A percentile compares a stretch with the other conserved stretches of the same genome.
These are phyloP conservation scores for Epinephelus cyanopodus DNA, from an alignment of 2,113 vertebrate species.

Conservation along the genomic window DNA sequence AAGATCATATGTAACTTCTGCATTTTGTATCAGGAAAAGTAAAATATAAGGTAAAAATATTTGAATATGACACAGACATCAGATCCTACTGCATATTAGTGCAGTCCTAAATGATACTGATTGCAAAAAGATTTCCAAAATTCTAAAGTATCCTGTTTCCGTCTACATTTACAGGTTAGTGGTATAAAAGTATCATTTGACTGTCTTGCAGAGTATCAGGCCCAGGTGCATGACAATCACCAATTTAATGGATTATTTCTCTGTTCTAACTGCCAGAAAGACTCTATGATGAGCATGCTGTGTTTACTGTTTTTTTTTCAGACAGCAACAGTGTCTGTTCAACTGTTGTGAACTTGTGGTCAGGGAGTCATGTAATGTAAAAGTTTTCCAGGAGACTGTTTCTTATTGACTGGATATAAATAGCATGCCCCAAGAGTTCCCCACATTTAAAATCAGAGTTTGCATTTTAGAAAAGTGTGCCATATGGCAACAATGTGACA, in stretches of 20 bases:
- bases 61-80: constrained; percentile 30
- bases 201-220: constrained; percentile 4
- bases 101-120: constrained; percentile 5
- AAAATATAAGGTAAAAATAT: constrained; percentile 20
- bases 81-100: constrained; percentile 13
- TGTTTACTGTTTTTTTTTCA: not conserved
- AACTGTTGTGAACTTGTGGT: constrained; percentile 13
- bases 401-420: constrained; percentile 35
- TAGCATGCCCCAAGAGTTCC: not conserved
- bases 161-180: not conserved
- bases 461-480: constrained; percentile 28
- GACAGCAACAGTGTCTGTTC: not conserved
- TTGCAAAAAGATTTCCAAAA: not conserved
- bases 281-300: not conserved
- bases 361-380: constrained; percentile 27
- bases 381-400: constrained; percentile 13
- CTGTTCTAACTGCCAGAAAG: not conserved
- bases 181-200: not conserved
- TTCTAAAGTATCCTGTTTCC: constrained; percentile 9
- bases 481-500: constrained; percentile 38
- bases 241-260: constrained; percentile 1
- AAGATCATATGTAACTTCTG: not conserved
- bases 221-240: not conserved
- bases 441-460: constrained; percentile 29
- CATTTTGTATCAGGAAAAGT: constrained; percentile 8